These are phyloP conservation scores for Tribolium castaneum DNA, from an alignment of 1,140 invertebrate genomes.

Conservation along the genomic window DNA sequence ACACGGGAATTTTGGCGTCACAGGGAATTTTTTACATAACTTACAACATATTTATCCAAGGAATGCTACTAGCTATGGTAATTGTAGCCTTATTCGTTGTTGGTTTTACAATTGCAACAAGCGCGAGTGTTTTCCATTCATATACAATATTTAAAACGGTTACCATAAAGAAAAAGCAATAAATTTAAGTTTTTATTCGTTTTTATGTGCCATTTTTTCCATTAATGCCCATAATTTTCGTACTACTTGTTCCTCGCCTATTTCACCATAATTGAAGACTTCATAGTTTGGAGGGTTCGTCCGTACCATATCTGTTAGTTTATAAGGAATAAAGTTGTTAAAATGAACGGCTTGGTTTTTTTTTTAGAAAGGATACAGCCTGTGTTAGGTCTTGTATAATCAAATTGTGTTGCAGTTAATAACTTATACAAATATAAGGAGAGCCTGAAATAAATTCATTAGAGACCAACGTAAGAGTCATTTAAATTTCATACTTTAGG, in stretches of 20 bases:
- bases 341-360: neutral
- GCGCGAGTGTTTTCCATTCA: slow-evolving; percentile 18
- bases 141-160: slow-evolving; percentile 7
- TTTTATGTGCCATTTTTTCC: neutral
- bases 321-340: slow-evolving; percentile 4
- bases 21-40: slow-evolving; percentile 21
- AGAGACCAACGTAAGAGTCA: neutral
- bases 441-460: neutral
- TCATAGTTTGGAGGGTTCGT: neutral
- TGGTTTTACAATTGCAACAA: slow-evolving; percentile 2
- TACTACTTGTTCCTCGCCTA: neutral
- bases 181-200: neutral
- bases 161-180: neutral
- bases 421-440: neutral
- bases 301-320: neutral
- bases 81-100: slow-evolving; percentile 6
- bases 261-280: neutral
- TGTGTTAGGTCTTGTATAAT: neutral
- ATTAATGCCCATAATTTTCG: neutral
- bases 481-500: neutral
- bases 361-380: neutral
- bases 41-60: slow-evolving; percentile 20
- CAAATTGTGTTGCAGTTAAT: neutral
- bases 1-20: slow-evolving; percentile 22
- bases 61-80: slow-evolving; percentile 18